These are phyloP conservation scores for Neoscelio sp. DNA, from an alignment of 2,888 invertebrate genomes.

Conservation along the genomic window DNA sequence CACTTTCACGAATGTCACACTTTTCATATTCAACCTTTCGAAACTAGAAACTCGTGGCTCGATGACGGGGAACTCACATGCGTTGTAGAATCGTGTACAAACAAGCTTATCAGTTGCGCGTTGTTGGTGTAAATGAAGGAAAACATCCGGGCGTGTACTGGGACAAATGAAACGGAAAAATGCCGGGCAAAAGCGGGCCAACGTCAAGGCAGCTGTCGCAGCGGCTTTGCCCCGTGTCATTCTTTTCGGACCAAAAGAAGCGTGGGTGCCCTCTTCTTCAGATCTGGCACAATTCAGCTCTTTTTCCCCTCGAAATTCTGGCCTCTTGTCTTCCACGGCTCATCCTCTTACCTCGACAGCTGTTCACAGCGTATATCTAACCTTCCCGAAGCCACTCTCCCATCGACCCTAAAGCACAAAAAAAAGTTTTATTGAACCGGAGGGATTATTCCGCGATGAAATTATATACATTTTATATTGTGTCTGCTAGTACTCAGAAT, in stretches of 20 bases:
- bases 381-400: conserved; percentile 8
- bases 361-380: conserved; percentile 23
- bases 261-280: conserved; percentile 74
- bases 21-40: conserved; percentile 33
- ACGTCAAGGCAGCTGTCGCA: conserved; percentile 40
- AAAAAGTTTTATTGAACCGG: conserved; percentile 22
- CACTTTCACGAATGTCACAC: conserved; percentile 22
- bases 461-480: conserved; percentile 19
- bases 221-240: conserved; percentile 55
- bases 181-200: conserved; percentile 18
- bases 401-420: conserved; percentile 26
- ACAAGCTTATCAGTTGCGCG: conserved; percentile 41
- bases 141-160: neutral
- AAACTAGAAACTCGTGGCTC: conserved; percentile 13
- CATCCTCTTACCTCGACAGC: conserved; percentile 54
- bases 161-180: neutral
- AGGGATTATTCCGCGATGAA: conserved; percentile 16
- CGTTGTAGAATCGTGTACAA: no score
- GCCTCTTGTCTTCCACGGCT: conserved; percentile 47
- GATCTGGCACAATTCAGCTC: conserved; percentile 24
- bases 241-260: conserved; percentile 67
- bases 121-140: conserved; percentile 7
- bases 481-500: neutral
- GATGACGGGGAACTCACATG: neutral
- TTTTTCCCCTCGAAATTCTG: conserved; percentile 22